Base-by-base conservation (phyloP, 1,140 invertebrate species). In the Bombus impatiens region DNA sequence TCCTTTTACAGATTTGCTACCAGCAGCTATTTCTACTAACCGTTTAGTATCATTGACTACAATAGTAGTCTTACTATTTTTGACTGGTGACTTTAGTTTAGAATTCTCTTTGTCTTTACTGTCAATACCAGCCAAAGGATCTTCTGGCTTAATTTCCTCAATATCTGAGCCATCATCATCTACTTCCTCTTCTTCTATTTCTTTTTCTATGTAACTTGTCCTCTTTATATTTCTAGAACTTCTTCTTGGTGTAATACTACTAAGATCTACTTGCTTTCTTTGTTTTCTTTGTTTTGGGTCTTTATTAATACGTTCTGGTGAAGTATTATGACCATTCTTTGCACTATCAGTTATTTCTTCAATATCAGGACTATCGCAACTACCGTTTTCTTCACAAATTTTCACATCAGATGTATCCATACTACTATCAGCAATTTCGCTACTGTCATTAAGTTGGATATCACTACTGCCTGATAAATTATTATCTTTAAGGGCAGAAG, bases 11-110 rank as follows among this genome's bases (percentile, higher is more conserved):
- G 91, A 92, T 89, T 96, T 96, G 80, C 95, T 96, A 59, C 96
- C 95, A 72, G 95, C 94, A 13, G 97, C 97, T 86, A 97, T 97
- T 93, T 97, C 97, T 22, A 97, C 97, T 76, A 97, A 94, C 67
- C 96, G 95, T 94, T 97, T 97, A 2, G 97, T 97, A 90, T 97
- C 97, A 90, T 96, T 97, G 0, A 97, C 96, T 47, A 97, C 96
- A 81, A 97, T 97, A 3, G 97, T 96, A 37, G 94, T 95, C 90
- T 96, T 96, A 81, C 92, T 94, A 82, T 95, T 93, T 90, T 93
- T 93, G 1, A 94, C 82, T 47, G 92, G 94, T 90, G 95, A 93
- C 92, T 96, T 92, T 12, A 92, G 84, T 71, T 93, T 93, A 0
- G 93, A 93, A 88, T 95, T 94, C 32, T 95, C 95, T 84, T 95